Conservation (phyloP, 2,888 invertebrate genomes). For the Lasioglossum pauxillum region DNA sequence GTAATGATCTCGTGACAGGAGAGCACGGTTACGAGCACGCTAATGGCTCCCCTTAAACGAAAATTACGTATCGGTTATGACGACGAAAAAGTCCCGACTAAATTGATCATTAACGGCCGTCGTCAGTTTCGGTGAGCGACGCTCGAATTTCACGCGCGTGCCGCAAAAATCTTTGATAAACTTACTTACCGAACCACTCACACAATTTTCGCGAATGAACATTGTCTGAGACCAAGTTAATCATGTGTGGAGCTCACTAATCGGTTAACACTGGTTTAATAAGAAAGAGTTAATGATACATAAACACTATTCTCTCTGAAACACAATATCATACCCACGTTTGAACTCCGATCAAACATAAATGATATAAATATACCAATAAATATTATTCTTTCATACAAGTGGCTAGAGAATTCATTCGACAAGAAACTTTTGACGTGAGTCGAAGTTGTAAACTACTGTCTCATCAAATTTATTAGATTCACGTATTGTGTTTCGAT, state of each 20-base stretch:
- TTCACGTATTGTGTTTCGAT: not conserved
- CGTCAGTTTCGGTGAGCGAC: not conserved
- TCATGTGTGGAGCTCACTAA: no score
- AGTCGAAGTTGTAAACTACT: not conserved
- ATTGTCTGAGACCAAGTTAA: no score
- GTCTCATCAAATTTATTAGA: not conserved
- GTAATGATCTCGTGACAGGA: slow-evolving; percentile 37
- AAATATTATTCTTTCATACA: not conserved
- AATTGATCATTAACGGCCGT: not conserved
- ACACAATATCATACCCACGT: no score
- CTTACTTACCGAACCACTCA: not conserved
- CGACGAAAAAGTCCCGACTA: not conserved
- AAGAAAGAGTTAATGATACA: no score
- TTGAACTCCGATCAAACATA: no score
- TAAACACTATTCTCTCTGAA: no score
- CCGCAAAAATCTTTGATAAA: not conserved
- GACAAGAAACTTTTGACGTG: not conserved
- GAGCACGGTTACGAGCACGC: slow-evolving; percentile 25
- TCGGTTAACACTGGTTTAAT: no score
- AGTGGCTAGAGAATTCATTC: not conserved
- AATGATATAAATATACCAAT: no score
- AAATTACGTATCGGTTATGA: slow-evolving; percentile 20
- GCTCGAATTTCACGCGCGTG: not conserved
- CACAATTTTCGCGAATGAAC: not conserved
- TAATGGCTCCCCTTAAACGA: slow-evolving; percentile 17